Evolutionary conservation across 2,797 vertebrate species (phyloP).

Genomic region (Stomatorhinus walkeri): DNA sequence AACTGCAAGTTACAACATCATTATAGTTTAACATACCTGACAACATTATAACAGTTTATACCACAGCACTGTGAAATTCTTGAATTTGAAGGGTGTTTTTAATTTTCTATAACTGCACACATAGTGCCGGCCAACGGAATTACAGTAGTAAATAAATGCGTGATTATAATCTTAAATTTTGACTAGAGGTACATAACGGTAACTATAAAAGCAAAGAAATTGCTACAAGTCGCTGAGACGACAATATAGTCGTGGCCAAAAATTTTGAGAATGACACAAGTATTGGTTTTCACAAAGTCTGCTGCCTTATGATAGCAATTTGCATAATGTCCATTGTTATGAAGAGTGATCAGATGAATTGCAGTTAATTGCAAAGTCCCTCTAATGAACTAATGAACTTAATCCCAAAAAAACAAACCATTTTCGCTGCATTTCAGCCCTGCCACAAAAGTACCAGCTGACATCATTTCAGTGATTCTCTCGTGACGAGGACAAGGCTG

Average conservation of each 20-base stretch:
- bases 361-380: no score
- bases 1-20: neutral
- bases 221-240: neutral
- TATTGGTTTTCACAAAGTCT: neutral
- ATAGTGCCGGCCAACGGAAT: neutral
- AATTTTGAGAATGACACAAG: neutral
- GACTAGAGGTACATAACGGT: neutral
- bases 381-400: no score
- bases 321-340: neutral
- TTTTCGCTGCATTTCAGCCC: no score
- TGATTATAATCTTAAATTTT: neutral
- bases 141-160: neutral
- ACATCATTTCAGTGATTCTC: no score
- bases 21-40: neutral
- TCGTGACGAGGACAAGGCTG: no score
- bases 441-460: no score
- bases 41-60: neutral
- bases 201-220: neutral
- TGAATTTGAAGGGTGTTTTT: neutral
- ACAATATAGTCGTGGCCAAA: neutral
- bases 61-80: neutral
- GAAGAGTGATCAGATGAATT: no score
- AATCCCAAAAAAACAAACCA: no score
- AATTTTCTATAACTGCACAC: neutral
- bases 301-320: neutral